phyloP scores from a whole-genome alignment of 2,888 invertebrate genomes.

The Synanthedon vespiformis region DNA sequence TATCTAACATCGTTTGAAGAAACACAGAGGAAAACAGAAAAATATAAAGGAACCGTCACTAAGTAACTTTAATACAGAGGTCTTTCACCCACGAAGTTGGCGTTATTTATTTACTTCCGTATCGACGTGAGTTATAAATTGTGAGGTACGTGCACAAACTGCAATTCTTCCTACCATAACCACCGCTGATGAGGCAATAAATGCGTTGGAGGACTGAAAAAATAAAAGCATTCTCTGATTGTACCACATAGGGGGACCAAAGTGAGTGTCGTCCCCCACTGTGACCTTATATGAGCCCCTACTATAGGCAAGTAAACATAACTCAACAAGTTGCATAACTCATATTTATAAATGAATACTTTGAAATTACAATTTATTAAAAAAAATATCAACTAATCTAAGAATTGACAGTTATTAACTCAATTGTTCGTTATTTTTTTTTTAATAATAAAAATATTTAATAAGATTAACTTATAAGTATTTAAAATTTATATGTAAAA shows the following conservation, averaged over 20 bases:
- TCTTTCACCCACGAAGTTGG: constrained; percentile 1
- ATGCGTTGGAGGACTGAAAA: constrained; percentile 38
- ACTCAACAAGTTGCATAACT: no score
- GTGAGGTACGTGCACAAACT: constrained; percentile 5
- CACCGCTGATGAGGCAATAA: constrained; percentile 57
- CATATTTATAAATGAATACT: no score
- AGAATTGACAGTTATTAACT: no score
- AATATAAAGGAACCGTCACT: background rate
- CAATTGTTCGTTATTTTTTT: no score
- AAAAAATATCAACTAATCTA: no score
- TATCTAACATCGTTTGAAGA: no score
- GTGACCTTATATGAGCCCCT: constrained; percentile 14
- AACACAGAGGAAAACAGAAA: no score
- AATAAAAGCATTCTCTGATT: constrained; percentile 65
- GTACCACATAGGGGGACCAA: constrained; percentile 20
- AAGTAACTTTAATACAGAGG: background rate
- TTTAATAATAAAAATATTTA: no score
- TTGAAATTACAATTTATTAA: no score
- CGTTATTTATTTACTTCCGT: constrained; percentile 4
- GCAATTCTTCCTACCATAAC: constrained; percentile 30
- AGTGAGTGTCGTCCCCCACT: constrained; percentile 20
- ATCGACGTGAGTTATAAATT: background rate
- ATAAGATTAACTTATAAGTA: no score
- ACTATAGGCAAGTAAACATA: no score
- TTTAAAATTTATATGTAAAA: no score